Evolutionary conservation across 2,888 invertebrate species (phyloP).

Genomic region (Himalopsyche japonica): DNA sequence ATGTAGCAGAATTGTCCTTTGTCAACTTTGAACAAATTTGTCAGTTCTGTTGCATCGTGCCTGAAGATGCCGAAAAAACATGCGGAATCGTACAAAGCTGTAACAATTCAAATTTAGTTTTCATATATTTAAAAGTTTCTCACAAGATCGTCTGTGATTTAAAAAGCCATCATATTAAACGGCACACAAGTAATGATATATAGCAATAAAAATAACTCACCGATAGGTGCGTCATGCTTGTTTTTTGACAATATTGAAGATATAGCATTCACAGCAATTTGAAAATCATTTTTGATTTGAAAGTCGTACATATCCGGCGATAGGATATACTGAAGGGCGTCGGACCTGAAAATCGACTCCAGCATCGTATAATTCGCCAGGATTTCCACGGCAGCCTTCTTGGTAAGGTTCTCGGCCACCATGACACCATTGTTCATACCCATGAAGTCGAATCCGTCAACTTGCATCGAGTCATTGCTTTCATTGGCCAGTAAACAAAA

Average conservation of each 20-base stretch:
- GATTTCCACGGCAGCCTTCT: slow-evolving; percentile 48
- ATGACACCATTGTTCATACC: not conserved
- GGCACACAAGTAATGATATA: no score
- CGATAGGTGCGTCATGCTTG: slow-evolving; percentile 47
- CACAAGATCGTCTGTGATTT: no score
- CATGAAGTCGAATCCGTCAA: slow-evolving; percentile 24
- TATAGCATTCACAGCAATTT: slow-evolving; percentile 50
- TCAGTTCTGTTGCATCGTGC: no score
- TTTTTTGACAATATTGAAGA: slow-evolving; percentile 41
- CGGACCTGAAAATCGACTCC: slow-evolving; percentile 47
- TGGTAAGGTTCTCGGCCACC: slow-evolving; percentile 42
- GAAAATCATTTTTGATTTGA: slow-evolving; percentile 45
- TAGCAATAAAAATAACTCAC: slow-evolving; percentile 43
- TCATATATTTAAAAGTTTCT: no score
- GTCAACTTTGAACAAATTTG: no score
- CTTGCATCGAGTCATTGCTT: not conserved
- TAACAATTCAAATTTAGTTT: no score
- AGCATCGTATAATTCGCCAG: slow-evolving; percentile 52
- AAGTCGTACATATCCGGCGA: slow-evolving; percentile 51
- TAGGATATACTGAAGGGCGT: slow-evolving; percentile 51
- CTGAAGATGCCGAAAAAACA: no score
- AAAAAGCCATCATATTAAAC: no score
- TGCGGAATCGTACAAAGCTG: no score
- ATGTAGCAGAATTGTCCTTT: no score
- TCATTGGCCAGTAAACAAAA: slow-evolving; percentile 15